Evolutionary conservation across 1,140 invertebrate species (phyloP), one percentile per base, ranked within the genome.

Genomic region (Cheumatopsyche charites): DNA sequence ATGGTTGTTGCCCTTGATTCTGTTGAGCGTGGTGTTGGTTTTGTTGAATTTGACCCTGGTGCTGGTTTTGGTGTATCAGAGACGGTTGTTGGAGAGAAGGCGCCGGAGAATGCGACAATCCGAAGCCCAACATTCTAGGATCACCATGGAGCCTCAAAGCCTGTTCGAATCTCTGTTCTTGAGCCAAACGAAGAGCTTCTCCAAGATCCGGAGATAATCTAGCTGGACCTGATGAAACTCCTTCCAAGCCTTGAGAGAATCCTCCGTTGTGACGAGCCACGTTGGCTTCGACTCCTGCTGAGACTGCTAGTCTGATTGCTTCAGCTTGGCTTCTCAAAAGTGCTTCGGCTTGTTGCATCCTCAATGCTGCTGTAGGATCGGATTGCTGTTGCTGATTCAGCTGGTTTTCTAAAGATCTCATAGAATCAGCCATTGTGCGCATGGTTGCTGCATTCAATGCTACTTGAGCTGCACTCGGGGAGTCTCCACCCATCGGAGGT

Each of bases 321-420:
- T 94, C 92, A 0, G 92, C 92, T 76, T 94, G 93, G 62, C 91
- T 92, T 77, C 92, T 87, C 13, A 94, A 81, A 11, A 95, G 83
- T 0, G 91, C 92, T 80, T 94, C 91, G 0, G 91, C 91, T 78
- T 92, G 90, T 71, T 87, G 87, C 84, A 94, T 91, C 69, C 92
- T 85, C 6, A 94, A 81, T 0, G 92, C 89, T 5, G 91, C 89
- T 77, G 90, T 88, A 3, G 85, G 83, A 49, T 84, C 83, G 17
- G 86, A 83, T 67, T 84, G 80, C 72, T 87, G 87, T 29, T 87
- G 86, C 65, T 78, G 77, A 29, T 76, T 75, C 17, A 82, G 78
- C 25, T 82, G 78, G 23, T 73, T 75, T 45, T 76, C 75, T 67
- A 75, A 36, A 70, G 67, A 75, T 74, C 78, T 74, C 78, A 80